Evolutionary conservation across 2,797 vertebrate species (phyloP).

Genomic region (Pangasius macronema): DNA sequence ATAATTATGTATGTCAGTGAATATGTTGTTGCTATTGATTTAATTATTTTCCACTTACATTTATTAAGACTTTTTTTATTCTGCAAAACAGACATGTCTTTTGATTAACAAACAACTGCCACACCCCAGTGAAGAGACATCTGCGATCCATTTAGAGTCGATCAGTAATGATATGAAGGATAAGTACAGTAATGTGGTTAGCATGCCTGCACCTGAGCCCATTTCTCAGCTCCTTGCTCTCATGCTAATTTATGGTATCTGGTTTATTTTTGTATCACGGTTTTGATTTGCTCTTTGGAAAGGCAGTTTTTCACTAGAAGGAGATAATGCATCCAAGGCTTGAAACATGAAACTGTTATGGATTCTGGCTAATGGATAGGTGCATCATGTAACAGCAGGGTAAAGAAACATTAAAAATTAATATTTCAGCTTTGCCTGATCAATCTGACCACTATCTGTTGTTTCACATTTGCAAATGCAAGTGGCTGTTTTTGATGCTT

Average conservation of each 20-base stretch:
- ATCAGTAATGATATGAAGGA: constrained; percentile 23
- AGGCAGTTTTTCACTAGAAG: not conserved
- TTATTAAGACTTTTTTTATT: not conserved
- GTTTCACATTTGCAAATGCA: not conserved
- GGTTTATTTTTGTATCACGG: not conserved
- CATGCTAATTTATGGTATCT: not conserved
- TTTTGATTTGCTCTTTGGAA: not conserved
- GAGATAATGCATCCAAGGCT: not conserved
- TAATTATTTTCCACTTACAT: not conserved
- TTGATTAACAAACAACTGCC: constrained; percentile 18
- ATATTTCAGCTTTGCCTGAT: not conserved
- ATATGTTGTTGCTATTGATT: not conserved
- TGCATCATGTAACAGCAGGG: not conserved
- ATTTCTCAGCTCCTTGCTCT: not conserved
- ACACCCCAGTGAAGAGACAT: not conserved
- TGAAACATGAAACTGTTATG: not conserved
- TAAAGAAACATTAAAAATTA: not conserved
- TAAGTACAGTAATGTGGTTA: constrained; percentile 12
- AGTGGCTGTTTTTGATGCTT: not conserved
- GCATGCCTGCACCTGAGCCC: not conserved
- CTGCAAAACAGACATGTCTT: not conserved
- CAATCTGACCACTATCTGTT: not conserved
- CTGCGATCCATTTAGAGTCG: not conserved
- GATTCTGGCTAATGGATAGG: not conserved
- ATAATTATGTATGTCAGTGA: not conserved